Percentiles rank a stretch among this genome's conserved stretches.
These are phyloP conservation scores for Fragum sueziense DNA, from an alignment of 2,888 invertebrate genomes.

Conservation along the genomic window DNA sequence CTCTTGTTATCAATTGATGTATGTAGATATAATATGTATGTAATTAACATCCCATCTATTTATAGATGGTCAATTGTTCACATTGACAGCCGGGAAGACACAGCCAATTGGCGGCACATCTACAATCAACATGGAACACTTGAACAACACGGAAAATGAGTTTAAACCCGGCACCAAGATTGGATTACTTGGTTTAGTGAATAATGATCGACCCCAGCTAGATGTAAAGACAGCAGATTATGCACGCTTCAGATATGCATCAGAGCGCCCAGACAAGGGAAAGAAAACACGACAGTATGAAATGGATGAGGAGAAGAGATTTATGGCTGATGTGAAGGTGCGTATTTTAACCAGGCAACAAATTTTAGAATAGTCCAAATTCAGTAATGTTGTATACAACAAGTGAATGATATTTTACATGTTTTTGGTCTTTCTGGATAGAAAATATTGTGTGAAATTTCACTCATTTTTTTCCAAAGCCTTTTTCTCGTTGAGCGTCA, in stretches of 20 bases:
- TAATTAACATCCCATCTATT: neutral
- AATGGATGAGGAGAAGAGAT: constrained; percentile 37
- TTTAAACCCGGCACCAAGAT: neutral
- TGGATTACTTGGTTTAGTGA: neutral
- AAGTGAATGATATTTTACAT: too few species aligned
- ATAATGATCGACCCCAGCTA: constrained; percentile 1
- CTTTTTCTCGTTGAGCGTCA: too few species aligned
- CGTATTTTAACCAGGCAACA: neutral
- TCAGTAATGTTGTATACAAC: too few species aligned
- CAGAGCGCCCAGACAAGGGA: constrained; percentile 33
- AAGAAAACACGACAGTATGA: constrained; percentile 37
- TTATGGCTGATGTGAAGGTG: constrained; percentile 37
- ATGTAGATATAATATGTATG: neutral
- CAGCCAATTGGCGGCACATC: neutral
- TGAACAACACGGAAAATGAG: neutral
- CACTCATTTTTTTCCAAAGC: too few species aligned
- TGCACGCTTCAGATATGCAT: constrained; percentile 46
- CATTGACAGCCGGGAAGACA: constrained; percentile 18
- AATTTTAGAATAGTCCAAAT: too few species aligned
- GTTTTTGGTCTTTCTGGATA: too few species aligned
- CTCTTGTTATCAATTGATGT: too few species aligned
- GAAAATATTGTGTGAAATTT: too few species aligned
- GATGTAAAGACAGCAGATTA: constrained; percentile 28
- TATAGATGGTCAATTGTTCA: constrained; percentile 15
- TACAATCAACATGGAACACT: constrained; percentile 12